Conservation (phyloP, 2,888 invertebrate species). For the Notodonta ziczac region DNA sequence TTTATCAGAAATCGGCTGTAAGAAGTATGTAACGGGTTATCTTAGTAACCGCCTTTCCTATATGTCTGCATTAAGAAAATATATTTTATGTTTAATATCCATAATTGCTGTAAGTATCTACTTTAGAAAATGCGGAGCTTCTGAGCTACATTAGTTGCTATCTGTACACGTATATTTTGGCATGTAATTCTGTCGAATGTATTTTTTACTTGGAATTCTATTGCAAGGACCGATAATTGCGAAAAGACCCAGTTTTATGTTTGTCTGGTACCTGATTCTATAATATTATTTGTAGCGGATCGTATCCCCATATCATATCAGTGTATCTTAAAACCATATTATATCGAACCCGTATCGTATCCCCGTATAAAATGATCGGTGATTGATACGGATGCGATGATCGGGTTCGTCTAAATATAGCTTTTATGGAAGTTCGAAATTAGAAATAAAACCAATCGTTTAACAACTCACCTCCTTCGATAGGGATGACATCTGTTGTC, state of each 20-base stretch:
- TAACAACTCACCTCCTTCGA: conserved; percentile 73
- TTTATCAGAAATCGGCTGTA: no score
- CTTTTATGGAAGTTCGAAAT: no score
- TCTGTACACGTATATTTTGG: conserved; percentile 1
- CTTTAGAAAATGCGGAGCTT: not conserved
- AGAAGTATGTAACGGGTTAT: no score
- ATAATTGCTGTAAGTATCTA: no score
- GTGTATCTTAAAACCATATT: not conserved
- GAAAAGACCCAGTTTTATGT: conserved; percentile 22
- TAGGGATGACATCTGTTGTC: conserved; percentile 83
- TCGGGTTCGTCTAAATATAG: no score
- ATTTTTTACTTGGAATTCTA: conserved; percentile 22
- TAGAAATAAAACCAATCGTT: no score
- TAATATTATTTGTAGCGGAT: not conserved
- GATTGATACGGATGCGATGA: no score
- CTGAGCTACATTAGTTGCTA: not conserved
- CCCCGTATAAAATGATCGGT: no score
- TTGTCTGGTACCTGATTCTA: conserved; percentile 8
- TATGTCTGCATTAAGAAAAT: no score
- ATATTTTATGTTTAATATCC: no score
- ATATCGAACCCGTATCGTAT: no score
- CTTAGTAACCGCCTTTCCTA: no score
- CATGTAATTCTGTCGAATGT: conserved; percentile 16
- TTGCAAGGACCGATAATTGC: conserved; percentile 19
- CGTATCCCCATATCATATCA: not conserved